Conservation (phyloP, 2,113 vertebrate genomes). For the Mustela nigripes region DNA sequence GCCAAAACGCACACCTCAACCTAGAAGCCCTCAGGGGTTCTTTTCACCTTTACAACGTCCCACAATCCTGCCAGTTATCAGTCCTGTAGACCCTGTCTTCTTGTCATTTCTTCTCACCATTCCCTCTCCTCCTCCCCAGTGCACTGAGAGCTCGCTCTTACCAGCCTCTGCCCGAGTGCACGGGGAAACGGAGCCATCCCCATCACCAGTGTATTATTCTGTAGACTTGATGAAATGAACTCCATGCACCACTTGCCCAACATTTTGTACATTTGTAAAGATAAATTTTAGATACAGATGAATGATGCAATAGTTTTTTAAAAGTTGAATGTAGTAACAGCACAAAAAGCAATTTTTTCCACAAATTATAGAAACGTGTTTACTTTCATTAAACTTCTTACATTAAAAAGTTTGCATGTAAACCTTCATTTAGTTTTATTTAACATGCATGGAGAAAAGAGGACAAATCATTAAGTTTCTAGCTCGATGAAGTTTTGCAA, state of each 20-base stretch:
- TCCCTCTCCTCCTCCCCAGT: background rate
- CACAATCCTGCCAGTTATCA: too few species aligned
- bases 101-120: background rate
- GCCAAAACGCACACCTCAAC: background rate
- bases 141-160: background rate
- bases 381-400: background rate
- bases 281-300: background rate
- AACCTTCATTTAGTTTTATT: background rate
- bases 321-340: background rate
- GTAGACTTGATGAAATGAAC: slow-evolving; percentile 19
- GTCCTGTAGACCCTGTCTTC: background rate
- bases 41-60: background rate
- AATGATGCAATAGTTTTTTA: background rate
- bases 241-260: background rate
- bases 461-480: background rate
- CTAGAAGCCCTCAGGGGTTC: background rate
- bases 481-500: background rate
- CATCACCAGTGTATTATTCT: background rate
- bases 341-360: background rate
- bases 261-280: background rate
- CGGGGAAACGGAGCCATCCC: background rate
- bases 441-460: background rate
- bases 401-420: background rate
- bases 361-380: background rate
- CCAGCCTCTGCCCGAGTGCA: background rate